phyloP scores from a whole-genome alignment of 2,888 invertebrate species.

The Eutolmus rufibarbis region DNA sequence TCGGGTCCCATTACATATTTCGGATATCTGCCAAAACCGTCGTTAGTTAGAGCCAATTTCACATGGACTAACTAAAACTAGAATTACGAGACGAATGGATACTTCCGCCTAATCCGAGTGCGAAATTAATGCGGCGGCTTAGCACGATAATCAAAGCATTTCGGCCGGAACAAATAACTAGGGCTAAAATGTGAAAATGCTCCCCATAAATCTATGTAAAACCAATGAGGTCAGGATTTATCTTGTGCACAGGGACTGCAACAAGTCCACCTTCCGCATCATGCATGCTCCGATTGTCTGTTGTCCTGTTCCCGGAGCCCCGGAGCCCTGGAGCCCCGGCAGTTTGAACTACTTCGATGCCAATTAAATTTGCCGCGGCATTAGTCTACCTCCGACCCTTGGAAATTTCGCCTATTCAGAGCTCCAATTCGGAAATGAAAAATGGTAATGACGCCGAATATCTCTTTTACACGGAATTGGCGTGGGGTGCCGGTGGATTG shows the following conservation, averaged over 20 bases:
- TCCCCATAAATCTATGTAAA: conserved; percentile 4
- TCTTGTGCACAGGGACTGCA: background rate
- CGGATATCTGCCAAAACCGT: background rate
- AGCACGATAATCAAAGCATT: background rate
- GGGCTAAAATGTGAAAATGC: conserved; percentile 11
- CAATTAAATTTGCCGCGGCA: conserved; percentile 8
- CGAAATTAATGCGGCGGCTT: background rate
- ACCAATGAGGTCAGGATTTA: conserved; percentile 3
- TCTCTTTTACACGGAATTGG: background rate
- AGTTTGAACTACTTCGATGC: background rate
- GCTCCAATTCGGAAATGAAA: conserved; percentile 3
- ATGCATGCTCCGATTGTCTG: background rate
- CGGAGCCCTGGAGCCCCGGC: background rate
- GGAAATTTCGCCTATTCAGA: background rate
- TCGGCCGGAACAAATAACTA: background rate
- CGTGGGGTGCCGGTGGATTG: background rate
- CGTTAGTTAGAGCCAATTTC: background rate
- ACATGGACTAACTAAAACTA: background rate
- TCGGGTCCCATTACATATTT: background rate
- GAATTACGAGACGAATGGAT: background rate
- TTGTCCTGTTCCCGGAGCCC: background rate
- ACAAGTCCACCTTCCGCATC: background rate
- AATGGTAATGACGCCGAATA: conserved; percentile 22
- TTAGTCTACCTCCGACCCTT: background rate
- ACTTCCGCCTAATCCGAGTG: background rate